Percentiles rank a stretch among this genome's conserved stretches.
These are phyloP conservation scores for Cherax destructor DNA, from an alignment of 1,140 invertebrate species.

Conservation along the genomic window DNA sequence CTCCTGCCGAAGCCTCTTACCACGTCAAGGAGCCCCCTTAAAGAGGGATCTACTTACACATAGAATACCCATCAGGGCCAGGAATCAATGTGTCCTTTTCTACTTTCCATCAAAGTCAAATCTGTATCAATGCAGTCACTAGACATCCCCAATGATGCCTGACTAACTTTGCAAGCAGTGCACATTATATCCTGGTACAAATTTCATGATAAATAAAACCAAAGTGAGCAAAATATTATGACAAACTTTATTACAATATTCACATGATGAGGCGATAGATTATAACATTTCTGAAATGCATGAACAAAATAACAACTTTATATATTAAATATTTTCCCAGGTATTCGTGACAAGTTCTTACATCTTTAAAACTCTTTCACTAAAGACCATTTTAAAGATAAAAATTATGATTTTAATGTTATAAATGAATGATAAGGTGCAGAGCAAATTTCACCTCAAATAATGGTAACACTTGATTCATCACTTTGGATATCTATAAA, in stretches of 20 bases:
- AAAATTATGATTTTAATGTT: not conserved
- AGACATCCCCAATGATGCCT: no score
- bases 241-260: conserved; percentile 55
- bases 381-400: no score
- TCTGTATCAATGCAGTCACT: no score
- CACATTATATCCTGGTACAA: no score
- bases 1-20: no score
- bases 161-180: no score
- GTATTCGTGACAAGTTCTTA: not conserved
- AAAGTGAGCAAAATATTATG: conserved; percentile 44
- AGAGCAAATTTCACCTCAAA: not conserved
- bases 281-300: conserved; percentile 16
- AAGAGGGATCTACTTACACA: no score
- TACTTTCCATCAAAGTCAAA: no score
- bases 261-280: conserved; percentile 40
- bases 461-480: not conserved
- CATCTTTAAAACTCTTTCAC: not conserved
- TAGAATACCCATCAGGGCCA: no score
- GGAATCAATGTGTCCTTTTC: no score
- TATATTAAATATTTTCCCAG: not conserved
- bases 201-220: not conserved
- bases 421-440: not conserved
- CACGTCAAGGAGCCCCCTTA: no score
- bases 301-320: not conserved
- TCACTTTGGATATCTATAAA: not conserved